Conservation (phyloP, 2,113 vertebrate species). For the Boulengeromyrus knoepffleri region DNA sequence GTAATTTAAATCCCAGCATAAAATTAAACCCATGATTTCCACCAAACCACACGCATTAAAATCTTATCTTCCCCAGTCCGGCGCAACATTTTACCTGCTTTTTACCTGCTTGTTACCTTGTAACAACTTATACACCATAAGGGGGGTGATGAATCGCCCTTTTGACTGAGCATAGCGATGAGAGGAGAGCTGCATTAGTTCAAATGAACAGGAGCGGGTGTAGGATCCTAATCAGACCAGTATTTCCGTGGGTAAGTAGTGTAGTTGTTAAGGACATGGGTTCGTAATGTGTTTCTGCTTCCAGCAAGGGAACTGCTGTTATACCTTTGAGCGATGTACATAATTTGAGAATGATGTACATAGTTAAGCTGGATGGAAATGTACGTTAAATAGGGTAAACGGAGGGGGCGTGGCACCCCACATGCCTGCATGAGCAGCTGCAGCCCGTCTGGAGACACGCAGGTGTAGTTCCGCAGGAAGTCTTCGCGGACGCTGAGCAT, state of each 20-base stretch:
- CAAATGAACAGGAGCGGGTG: background rate
- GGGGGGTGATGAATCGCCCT: background rate
- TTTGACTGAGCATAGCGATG: background rate
- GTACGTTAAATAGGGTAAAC: too few relatives aligned
- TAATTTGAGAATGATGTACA: background rate
- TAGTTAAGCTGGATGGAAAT: background rate
- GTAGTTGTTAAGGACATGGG: background rate
- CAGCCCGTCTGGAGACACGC: slow-evolving; percentile 58
- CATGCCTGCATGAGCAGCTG: slow-evolving; percentile 66
- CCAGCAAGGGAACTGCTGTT: background rate
- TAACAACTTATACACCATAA: background rate
- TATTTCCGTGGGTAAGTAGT: background rate
- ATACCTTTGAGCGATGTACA: background rate
- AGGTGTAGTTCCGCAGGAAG: slow-evolving; percentile 66
- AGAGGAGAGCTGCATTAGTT: background rate
- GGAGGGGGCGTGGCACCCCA: too few relatives aligned
- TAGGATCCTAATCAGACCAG: background rate
- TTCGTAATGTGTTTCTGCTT: background rate
- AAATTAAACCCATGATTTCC: background rate
- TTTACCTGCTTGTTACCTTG: too few relatives aligned
- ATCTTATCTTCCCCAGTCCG: background rate
- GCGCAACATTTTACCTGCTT: background rate
- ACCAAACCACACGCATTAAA: background rate
- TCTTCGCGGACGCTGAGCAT: slow-evolving; percentile 46
- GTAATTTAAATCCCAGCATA: background rate